Evolutionary conservation across 1,140 invertebrate genomes (phyloP), one percentile per base, ranked within the genome.

Genomic region (Melipona quadrifasciata): DNA sequence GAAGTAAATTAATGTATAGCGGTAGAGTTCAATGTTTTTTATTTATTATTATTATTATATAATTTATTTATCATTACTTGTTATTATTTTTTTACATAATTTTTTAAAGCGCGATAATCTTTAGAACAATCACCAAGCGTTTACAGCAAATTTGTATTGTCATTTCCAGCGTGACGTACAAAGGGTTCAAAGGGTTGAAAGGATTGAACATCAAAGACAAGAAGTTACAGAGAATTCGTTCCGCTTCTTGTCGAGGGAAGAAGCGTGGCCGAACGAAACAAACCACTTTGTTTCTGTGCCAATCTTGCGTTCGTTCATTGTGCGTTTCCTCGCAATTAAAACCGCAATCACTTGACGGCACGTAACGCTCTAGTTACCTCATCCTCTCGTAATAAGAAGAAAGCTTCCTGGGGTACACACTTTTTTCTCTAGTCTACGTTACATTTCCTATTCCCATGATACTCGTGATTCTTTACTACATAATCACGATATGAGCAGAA

Each of bases 321-420:
- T 27, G 76, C 39, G 61, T 77, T 78, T 78, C 76, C 39, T 61
- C 27, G 68, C 55, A 80, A 80, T 73, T 72, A 80, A 72, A 80
- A 80, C n/a, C n/a, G 12, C 67, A 5, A n/a, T 53, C 78, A 58
- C 67, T 47, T 31, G 67, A 31, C 55, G 57, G 34, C 78, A 17
- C 39, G 68, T 27, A 73, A 80, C 68, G 79, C 79, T 80, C 79
- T 68, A 80, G 55, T 80, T 80, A 39, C 21, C 65, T 10, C 53
- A 21, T 61, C 39, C 53, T 61, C 1, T 19, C 79, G n/a, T 51
- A 51, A 53, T 16, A 51, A 80, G 71, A 80, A 64, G 55, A 80
- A 73, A 80, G 68, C 55, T 10, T 39, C 11, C 67, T 11, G 17
- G 0, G 6, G 21, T 16, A 51, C 65, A 65, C 4, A 21, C 24